Conservation (phyloP, 2,888 invertebrate species). For the Smittia sp. region DNA sequence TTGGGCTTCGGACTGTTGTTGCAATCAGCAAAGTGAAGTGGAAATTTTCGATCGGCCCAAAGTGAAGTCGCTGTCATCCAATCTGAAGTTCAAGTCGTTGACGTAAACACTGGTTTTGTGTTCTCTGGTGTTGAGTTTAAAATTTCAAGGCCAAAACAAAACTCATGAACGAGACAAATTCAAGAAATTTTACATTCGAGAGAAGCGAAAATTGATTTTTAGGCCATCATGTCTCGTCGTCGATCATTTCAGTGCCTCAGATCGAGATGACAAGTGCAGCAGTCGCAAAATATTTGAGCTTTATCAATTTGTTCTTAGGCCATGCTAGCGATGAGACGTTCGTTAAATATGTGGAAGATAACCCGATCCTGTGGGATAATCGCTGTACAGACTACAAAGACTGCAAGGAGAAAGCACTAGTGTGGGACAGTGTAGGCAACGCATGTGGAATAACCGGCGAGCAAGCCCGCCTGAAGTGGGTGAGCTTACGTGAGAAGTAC, state of each 20-base stretch:
- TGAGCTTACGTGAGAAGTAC: constrained; percentile 34
- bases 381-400: constrained; percentile 41
- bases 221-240: constrained; percentile 2
- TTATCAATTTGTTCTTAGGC: constrained; percentile 20
- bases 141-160: constrained; percentile 18
- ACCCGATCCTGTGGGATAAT: constrained; percentile 36
- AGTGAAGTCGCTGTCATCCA: neutral
- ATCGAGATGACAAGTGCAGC: neutral
- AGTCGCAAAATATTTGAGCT: neutral
- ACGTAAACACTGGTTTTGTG: neutral
- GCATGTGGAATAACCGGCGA: constrained; percentile 38
- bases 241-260: neutral
- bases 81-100: neutral
- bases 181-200: constrained; percentile 33
- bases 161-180: constrained; percentile 20
- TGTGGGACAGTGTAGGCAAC: constrained; percentile 35
- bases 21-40: neutral
- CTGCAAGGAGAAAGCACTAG: constrained; percentile 39
- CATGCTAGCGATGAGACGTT: constrained; percentile 27
- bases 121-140: neutral
- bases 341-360: constrained; percentile 33
- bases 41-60: neutral
- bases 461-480: constrained; percentile 37
- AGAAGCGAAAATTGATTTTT: constrained; percentile 26
- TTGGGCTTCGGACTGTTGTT: neutral